Evolutionary conservation across 1,140 invertebrate genomes (phyloP).

Genomic region (Contarinia nasturtii): DNA sequence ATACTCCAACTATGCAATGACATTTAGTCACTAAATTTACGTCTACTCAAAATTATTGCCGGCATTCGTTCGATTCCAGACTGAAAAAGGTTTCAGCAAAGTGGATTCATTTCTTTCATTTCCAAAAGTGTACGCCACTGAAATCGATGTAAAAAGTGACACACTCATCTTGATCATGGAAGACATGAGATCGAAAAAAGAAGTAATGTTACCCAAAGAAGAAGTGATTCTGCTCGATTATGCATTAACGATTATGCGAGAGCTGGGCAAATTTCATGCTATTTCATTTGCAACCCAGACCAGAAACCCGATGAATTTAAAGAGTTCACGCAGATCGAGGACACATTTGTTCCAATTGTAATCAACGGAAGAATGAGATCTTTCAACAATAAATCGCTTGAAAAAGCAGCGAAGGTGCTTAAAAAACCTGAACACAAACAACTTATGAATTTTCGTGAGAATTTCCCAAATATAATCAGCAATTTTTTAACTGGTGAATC

Average conservation of each 20-base stretch:
- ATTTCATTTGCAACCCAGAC: conserved; percentile 17
- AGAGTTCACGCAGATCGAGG: too few relatives aligned
- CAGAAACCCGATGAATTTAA: conserved; percentile 12
- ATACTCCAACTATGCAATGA: background rate
- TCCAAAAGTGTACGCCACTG: conserved; percentile 7
- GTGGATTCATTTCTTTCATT: background rate
- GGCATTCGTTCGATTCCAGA: background rate
- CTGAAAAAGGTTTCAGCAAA: background rate
- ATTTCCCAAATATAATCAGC: too few relatives aligned
- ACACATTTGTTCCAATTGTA: too few relatives aligned
- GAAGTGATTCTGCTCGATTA: conserved; percentile 21
- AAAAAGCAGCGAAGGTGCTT: too few relatives aligned
- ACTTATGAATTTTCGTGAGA: too few relatives aligned
- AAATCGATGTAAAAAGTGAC: conserved; percentile 9
- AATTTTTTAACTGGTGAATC: too few relatives aligned
- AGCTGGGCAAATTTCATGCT: conserved; percentile 24
- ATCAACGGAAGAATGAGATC: too few relatives aligned
- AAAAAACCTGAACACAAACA: too few relatives aligned
- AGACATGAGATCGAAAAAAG: conserved; percentile 20
- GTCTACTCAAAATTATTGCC: background rate
- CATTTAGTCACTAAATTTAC: conserved; percentile 1
- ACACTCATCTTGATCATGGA: conserved; percentile 21
- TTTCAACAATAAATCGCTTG: too few relatives aligned
- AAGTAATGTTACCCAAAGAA: conserved; percentile 11
- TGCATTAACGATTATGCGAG: conserved; percentile 13